A percentile compares a stretch with the other conserved stretches of the same genome.
Evolutionary conservation across 1,140 invertebrate species (phyloP).

Genomic region (Bactericera cockerelli): DNA sequence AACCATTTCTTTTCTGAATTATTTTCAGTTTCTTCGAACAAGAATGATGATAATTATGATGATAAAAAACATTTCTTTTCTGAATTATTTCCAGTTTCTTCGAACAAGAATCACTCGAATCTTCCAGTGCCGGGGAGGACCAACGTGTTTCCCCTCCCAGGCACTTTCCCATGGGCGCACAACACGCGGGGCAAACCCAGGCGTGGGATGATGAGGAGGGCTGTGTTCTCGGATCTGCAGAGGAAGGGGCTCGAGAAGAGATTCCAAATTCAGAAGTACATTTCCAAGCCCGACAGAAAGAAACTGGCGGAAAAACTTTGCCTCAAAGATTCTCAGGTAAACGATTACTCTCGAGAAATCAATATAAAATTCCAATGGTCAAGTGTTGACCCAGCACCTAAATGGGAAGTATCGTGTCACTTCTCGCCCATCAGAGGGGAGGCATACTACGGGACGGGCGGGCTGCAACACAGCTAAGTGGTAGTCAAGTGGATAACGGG

Average conservation of each 20-base stretch:
- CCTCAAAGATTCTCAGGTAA: conserved; percentile 87
- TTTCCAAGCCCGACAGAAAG: conserved; percentile 93
- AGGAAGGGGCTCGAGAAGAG: conserved; percentile 85
- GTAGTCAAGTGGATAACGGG: no score
- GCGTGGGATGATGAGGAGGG: conserved; percentile 84
- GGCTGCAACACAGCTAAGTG: no score
- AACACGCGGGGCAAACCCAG: conserved; percentile 65
- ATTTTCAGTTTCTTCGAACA: neutral
- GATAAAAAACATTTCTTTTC: no score
- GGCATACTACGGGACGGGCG: no score
- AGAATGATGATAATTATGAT: no score
- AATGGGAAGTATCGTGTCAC: no score
- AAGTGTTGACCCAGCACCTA: no score
- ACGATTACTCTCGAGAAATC: no score
- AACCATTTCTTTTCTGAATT: no score
- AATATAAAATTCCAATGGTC: neutral
- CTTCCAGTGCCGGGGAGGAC: conserved; percentile 7
- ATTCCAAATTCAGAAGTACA: conserved; percentile 95
- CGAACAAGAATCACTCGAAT: conserved; percentile 3
- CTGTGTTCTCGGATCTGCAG: conserved; percentile 86
- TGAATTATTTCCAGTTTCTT: neutral
- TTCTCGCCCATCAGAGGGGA: no score
- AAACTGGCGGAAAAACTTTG: conserved; percentile 91
- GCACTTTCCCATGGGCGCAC: conserved; percentile 35
- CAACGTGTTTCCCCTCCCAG: conserved; percentile 12